Percentiles rank a stretch among this genome's conserved stretches.
Conservation (phyloP, 1,140 invertebrate species). For the Nasonia giraulti region DNA sequence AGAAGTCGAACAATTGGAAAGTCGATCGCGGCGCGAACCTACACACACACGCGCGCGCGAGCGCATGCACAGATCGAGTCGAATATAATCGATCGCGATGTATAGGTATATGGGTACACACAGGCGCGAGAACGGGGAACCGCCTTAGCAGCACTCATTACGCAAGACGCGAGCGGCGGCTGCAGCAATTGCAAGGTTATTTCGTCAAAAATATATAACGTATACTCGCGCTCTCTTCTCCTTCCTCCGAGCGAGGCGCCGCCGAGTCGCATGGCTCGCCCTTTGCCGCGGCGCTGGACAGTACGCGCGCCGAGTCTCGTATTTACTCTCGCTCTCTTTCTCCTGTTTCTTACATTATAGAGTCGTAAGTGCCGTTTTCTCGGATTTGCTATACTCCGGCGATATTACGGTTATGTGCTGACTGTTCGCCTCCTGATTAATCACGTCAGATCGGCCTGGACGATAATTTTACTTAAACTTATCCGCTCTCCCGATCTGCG, state of each 20-base stretch:
- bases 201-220: constrained; percentile 56
- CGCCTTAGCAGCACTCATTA: constrained; percentile 40
- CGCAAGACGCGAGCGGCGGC: constrained; percentile 45
- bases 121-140: constrained; percentile 36
- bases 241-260: constrained; percentile 32
- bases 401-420: background rate
- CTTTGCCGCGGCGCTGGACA: constrained; percentile 43
- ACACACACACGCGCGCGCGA: background rate
- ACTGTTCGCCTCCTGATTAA: background rate
- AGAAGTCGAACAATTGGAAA: constrained; percentile 31
- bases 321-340: background rate
- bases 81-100: constrained; percentile 48
- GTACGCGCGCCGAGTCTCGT: constrained; percentile 13
- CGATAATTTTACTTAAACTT: background rate
- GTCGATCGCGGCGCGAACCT: constrained; percentile 2
- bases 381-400: background rate
- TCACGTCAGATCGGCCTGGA: background rate
- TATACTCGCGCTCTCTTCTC: constrained; percentile 44
- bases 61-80: constrained; percentile 18
- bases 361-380: background rate
- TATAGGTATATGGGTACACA: constrained; percentile 13
- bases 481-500: background rate
- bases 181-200: constrained; percentile 44
- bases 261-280: constrained; percentile 53
- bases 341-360: background rate